Percentiles rank a stretch among this genome's conserved stretches.
Conservation (phyloP, 2,797 vertebrate species). For the Bradypus variegatus region DNA sequence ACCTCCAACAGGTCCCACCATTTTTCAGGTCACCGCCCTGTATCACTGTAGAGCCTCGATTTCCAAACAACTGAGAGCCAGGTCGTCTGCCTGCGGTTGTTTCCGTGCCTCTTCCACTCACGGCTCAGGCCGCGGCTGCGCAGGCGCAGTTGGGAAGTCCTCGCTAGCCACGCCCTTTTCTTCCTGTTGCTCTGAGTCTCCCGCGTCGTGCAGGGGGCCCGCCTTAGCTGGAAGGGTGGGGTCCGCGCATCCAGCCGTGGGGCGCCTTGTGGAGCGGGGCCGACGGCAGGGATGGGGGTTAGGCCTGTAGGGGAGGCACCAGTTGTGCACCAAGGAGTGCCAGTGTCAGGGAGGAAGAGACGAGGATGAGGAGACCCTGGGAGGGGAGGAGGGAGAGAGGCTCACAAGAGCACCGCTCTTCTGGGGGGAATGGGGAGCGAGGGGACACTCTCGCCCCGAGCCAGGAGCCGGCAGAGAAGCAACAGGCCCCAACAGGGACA, state of each 20-base stretch:
- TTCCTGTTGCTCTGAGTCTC: background rate
- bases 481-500: background rate
- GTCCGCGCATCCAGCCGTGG: too few relatives aligned
- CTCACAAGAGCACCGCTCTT: too few relatives aligned
- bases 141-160: background rate
- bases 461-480: background rate
- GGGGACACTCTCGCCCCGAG: background rate
- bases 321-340: background rate
- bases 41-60: background rate
- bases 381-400: too few relatives aligned
- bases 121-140: background rate
- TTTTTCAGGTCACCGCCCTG: background rate
- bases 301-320: too few relatives aligned
- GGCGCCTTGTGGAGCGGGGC: background rate
- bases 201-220: background rate
- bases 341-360: background rate
- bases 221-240: background rate
- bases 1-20: background rate
- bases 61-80: background rate
- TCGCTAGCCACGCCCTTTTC: background rate
- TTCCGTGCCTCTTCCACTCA: too few relatives aligned
- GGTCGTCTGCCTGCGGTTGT: background rate
- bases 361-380: background rate
- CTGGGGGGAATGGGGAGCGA: background rate
- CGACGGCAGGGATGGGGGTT: background rate